phyloP scores from a whole-genome alignment of 2,888 invertebrate genomes.

The Nemoura dubitans region DNA sequence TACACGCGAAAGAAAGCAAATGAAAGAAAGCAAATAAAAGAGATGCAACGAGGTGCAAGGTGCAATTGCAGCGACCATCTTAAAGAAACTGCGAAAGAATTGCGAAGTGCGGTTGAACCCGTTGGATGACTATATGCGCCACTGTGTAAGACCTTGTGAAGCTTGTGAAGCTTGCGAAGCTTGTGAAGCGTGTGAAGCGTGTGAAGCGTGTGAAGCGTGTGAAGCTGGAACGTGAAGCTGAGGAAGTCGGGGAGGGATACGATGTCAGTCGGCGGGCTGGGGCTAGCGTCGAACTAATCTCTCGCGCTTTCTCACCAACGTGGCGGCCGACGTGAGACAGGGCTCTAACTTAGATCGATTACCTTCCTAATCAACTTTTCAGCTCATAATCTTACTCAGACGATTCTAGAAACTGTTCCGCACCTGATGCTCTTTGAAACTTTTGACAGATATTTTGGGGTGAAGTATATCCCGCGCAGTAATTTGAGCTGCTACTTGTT shows the following conservation, averaged over 20 bases:
- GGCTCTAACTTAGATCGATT: constrained; percentile 2
- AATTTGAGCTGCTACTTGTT: background rate
- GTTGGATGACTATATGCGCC: background rate
- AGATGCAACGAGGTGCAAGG: too few relatives aligned
- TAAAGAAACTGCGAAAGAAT: background rate
- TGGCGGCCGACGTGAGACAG: background rate
- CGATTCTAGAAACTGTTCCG: constrained; percentile 12
- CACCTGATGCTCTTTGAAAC: background rate
- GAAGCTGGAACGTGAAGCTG: background rate
- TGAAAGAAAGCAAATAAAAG: too few relatives aligned
- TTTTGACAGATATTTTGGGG: constrained; percentile 7
- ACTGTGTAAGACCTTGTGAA: background rate
- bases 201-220: background rate
- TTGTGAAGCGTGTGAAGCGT: background rate
- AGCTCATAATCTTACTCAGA: constrained; percentile 12
- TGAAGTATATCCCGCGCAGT: background rate
- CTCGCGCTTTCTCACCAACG: background rate
- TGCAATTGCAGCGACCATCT: background rate
- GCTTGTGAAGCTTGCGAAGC: background rate
- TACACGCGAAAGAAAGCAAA: too few relatives aligned
- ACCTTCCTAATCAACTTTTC: constrained; percentile 1
- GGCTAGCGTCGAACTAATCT: background rate
- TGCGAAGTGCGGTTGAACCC: too few relatives aligned
- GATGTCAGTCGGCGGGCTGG: background rate
- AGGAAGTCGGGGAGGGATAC: background rate